Percentiles rank a stretch among this genome's conserved stretches.
These are phyloP conservation scores for Cyphomyrus discorhynchus DNA, from an alignment of 2,113 vertebrate genomes.

Conservation along the genomic window DNA sequence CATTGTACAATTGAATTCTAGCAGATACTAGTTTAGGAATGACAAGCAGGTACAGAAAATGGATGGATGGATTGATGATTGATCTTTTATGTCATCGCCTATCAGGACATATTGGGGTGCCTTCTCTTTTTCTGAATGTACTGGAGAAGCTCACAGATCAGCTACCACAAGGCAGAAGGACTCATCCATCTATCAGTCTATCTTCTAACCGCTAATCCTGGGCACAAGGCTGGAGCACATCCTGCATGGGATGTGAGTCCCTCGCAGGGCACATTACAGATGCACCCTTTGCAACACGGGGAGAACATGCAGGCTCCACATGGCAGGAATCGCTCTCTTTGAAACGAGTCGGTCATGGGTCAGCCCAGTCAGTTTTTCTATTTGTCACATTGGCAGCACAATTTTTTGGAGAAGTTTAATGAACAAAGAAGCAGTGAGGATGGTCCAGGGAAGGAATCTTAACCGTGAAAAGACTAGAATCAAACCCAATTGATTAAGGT, in stretches of 20 bases:
- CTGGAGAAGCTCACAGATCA: neutral
- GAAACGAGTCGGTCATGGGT: neutral
- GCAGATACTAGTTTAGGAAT: neutral
- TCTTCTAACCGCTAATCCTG: neutral
- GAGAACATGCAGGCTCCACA: neutral
- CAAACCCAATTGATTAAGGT: neutral
- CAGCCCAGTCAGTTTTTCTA: neutral
- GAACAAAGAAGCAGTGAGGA: neutral
- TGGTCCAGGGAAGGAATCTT: neutral
- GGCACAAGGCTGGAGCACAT: neutral
- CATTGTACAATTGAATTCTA: neutral
- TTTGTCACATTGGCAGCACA: neutral
- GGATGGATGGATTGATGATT: neutral
- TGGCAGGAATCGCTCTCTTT: neutral
- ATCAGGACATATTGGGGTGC: neutral
- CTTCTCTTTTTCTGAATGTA: neutral
- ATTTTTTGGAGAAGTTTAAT: neutral
- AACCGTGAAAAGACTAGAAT: neutral
- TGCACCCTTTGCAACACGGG: neutral
- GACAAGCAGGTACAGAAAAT: neutral
- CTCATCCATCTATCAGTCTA: neutral
- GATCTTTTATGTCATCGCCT: neutral
- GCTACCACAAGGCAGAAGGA: neutral
- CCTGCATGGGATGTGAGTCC: neutral
- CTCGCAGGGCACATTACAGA: neutral